A percentile compares a stretch with the other conserved stretches of the same genome.
These are phyloP conservation scores for Crenuchus spilurus DNA, from an alignment of 2,797 vertebrate genomes.

Conservation along the genomic window DNA sequence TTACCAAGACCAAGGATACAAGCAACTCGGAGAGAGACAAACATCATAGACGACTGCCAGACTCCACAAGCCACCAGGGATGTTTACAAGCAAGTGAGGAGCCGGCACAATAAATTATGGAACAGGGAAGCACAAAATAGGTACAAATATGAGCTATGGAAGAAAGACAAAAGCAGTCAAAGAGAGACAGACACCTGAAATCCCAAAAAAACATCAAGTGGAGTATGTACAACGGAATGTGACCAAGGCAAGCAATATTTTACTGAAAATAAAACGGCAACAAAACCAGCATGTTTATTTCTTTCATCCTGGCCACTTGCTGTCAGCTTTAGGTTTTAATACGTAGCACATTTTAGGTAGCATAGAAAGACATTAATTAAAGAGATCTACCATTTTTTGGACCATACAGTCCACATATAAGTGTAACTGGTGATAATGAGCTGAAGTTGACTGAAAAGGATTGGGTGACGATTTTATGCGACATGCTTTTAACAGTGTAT, in stretches of 20 bases:
- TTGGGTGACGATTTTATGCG: too few relatives aligned
- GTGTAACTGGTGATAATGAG: too few relatives aligned
- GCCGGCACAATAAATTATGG: conserved; percentile 43
- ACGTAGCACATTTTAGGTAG: too few relatives aligned
- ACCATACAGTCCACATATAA: too few relatives aligned
- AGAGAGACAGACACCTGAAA: not conserved
- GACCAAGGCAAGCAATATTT: not conserved
- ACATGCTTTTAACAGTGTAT: too few relatives aligned
- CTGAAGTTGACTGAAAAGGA: too few relatives aligned
- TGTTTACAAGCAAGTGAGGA: conserved; percentile 29
- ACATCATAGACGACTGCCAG: conserved; percentile 12
- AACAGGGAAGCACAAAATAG: conserved; percentile 23
- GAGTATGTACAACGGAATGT: not conserved
- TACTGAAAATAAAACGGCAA: not conserved
- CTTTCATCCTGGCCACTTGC: too few relatives aligned
- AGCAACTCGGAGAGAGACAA: conserved; percentile 11
- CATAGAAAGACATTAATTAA: too few relatives aligned
- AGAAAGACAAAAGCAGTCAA: not conserved
- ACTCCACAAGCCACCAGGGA: not conserved
- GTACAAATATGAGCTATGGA: conserved; percentile 29
- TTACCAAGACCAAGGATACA: not conserved
- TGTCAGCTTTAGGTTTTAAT: too few relatives aligned
- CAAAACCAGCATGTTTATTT: not conserved
- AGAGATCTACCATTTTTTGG: too few relatives aligned
- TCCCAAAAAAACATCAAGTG: not conserved